phyloP scores from a whole-genome alignment of 2,888 invertebrate species.

The Agrotis segetum region DNA sequence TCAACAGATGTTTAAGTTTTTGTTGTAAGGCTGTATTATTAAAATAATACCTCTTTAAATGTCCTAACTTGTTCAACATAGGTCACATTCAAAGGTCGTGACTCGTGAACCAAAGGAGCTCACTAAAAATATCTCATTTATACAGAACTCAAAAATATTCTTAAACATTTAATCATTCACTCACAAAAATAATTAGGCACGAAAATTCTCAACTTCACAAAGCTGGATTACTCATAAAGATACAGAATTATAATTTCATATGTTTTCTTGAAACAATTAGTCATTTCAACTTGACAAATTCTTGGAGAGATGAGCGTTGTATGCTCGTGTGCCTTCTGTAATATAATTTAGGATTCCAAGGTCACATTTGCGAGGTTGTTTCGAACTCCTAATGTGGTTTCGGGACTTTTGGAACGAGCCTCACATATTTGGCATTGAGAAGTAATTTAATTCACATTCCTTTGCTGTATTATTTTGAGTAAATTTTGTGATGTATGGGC shows the following conservation, averaged over 20 bases:
- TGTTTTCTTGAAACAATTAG: constrained; percentile 46
- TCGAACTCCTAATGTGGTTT: constrained; percentile 37
- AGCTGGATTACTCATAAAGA: constrained; percentile 25
- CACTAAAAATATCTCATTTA: not conserved
- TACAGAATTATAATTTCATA: constrained; percentile 32
- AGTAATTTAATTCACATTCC: constrained; percentile 39
- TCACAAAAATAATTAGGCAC: not conserved
- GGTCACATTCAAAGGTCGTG: no score
- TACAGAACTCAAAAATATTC: not conserved
- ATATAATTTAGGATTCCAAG: constrained; percentile 32
- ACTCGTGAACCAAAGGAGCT: no score
- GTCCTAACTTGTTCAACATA: no score
- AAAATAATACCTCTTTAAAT: no score
- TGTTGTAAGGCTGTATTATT: no score
- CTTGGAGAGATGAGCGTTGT: constrained; percentile 14
- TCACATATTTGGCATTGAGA: constrained; percentile 27
- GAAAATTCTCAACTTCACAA: not conserved
- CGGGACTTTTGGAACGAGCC: constrained; percentile 21
- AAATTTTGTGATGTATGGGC: constrained; percentile 6
- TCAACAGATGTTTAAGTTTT: no score
- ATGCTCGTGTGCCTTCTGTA: constrained; percentile 15
- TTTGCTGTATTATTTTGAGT: constrained; percentile 4
- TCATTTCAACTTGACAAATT: constrained; percentile 33
- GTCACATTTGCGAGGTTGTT: constrained; percentile 33
- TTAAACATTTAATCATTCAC: not conserved